Evolutionary conservation across 92 coral and sea anemone genomes (phyloP).

Genomic region (Hydrozoanthus gracilis): DNA sequence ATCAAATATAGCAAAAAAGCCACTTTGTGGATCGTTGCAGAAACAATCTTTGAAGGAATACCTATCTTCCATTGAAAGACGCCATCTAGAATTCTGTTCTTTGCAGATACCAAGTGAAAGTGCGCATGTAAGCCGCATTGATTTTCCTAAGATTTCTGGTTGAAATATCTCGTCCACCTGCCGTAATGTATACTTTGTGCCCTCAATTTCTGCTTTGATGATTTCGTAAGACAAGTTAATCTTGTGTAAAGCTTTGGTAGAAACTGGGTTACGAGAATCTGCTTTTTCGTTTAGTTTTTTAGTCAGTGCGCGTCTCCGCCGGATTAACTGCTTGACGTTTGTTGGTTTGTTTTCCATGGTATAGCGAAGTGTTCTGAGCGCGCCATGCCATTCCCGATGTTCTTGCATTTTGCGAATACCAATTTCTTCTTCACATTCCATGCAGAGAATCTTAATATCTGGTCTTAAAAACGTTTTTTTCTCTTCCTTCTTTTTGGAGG

Average conservation of each 20-base stretch:
- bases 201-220: slow-evolving; percentile 81
- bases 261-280: slow-evolving; percentile 79
- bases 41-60: slow-evolving; percentile 74
- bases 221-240: slow-evolving; percentile 87
- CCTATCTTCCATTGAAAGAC: slow-evolving; percentile 87
- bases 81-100: slow-evolving; percentile 89
- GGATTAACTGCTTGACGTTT: slow-evolving; percentile 72
- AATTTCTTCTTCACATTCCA: slow-evolving; percentile 93
- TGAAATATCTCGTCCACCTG: slow-evolving; percentile 58
- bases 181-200: slow-evolving; percentile 62
- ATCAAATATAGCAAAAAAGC: slow-evolving; percentile 91
- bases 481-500: slow-evolving; percentile 35
- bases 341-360: slow-evolving; percentile 74
- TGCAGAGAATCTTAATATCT: slow-evolving; percentile 75
- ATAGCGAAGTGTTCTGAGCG: slow-evolving; percentile 75
- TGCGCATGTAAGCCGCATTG: slow-evolving; percentile 63
- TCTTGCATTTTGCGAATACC: slow-evolving; percentile 72
- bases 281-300: slow-evolving; percentile 77
- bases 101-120: slow-evolving; percentile 90
- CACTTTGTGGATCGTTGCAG: slow-evolving; percentile 83
- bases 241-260: slow-evolving; percentile 78
- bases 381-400: slow-evolving; percentile 89
- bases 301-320: slow-evolving; percentile 78
- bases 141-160: slow-evolving; percentile 63
- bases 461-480: slow-evolving; percentile 46